Base-by-base conservation (phyloP, 2,113 vertebrate species). In the Varanus salvator region DNA sequence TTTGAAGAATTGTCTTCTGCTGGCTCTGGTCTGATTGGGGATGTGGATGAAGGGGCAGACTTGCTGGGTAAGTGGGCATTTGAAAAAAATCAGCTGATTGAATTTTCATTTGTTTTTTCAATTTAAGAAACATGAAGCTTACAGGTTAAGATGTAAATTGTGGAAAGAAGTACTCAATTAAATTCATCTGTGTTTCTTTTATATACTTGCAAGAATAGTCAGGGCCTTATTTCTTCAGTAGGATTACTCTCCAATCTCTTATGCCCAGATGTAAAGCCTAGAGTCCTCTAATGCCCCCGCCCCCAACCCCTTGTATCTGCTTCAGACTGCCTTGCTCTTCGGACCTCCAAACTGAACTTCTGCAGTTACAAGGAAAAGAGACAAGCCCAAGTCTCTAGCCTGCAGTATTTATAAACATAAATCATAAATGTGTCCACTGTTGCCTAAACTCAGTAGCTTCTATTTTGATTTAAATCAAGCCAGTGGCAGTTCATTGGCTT, bases 1-100 rank as follows among this genome's bases (percentile, higher is more conserved):
- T 99, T 99, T 94, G 99, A 99, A 95, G 99, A 99, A 96, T 97
- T 99, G 92, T 99, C 99, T 4, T 99, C 98, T 86, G 99, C 99
- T 89, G 99, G 98, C 85, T 98, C 98, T 68, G 99, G 99, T 96
- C 97, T 99, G 84, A 99, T 99, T 86, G 98, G 98, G 95, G 99
- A 99, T 81, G 97, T 99, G 93, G 99, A 99, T 87, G 99, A 99
- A 94, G 99, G 99, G 84, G 99, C 99, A 34, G 99, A 99, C 96
- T 96, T 99, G 93, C 96, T 99, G 96, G 99, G 99, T 99, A 97
- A 97, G 97, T 77, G 87, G 64, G 94, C 89, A 75, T 94, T 94
- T 93, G 31, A 89, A 84, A 44, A 90, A 38, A 44, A 31, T 50
- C 60, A 21, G 25, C 60, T 83, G 34, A 57, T n/a, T 83, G 25